phyloP scores from a whole-genome alignment of 2,113 vertebrate genomes.

The Tachysurus vachellii region DNA sequence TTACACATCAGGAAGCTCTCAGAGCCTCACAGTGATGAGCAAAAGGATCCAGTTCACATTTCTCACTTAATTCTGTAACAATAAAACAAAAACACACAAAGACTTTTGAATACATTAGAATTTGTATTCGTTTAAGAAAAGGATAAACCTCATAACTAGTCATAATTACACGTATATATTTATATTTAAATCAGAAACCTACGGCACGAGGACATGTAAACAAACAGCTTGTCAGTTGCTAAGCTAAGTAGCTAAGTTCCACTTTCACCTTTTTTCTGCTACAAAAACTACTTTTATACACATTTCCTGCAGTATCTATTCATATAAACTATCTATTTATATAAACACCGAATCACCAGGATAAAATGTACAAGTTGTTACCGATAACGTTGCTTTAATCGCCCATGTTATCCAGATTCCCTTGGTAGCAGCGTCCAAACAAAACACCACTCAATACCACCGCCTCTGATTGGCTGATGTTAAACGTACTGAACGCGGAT shows the following conservation, averaged over 20 bases:
- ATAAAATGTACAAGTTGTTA: too few species aligned
- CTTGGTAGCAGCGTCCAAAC: constrained; percentile 43
- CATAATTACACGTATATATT: background rate
- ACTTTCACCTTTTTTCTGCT: background rate
- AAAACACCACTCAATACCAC: constrained; percentile 44
- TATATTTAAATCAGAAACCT: background rate
- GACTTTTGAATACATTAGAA: too few species aligned
- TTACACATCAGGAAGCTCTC: constrained; percentile 55
- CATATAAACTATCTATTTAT: background rate
- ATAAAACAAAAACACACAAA: background rate
- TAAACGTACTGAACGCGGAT: background rate
- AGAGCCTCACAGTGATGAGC: background rate
- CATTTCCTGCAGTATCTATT: background rate
- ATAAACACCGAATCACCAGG: too few species aligned
- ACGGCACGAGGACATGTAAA: background rate
- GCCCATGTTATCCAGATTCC: background rate
- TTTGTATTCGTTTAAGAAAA: background rate
- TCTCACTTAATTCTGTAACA: background rate
- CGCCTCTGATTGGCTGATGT: constrained; percentile 62
- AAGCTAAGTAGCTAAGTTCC: background rate
- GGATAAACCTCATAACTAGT: background rate
- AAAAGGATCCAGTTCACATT: background rate
- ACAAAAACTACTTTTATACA: background rate
- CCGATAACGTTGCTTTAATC: background rate
- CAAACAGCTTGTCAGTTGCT: constrained; percentile 31